These are phyloP conservation scores for Salmo trutta DNA, from an alignment of 2,797 vertebrate species.

Conservation along the genomic window DNA sequence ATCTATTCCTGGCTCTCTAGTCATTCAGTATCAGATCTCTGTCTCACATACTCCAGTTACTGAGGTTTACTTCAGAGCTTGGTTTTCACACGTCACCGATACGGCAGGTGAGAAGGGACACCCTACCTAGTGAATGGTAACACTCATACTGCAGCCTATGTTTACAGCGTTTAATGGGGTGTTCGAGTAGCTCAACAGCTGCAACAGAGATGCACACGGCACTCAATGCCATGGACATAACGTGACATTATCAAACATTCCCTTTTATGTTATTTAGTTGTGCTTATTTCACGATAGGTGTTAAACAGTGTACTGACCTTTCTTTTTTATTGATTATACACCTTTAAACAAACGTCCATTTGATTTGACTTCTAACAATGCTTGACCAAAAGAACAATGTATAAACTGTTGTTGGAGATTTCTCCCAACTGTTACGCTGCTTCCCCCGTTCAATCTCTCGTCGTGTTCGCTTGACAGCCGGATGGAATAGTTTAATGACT, in stretches of 20 bases:
- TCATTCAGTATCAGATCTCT: not conserved
- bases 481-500: slow-evolving; percentile 10
- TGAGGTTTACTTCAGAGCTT: not conserved
- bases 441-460: not conserved
- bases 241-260: not conserved
- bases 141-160: no score
- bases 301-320: not conserved
- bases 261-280: not conserved
- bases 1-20: not conserved
- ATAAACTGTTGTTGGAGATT: not conserved
- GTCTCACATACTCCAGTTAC: not conserved
- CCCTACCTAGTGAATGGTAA: not conserved
- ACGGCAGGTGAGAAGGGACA: not conserved
- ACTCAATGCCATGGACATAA: not conserved
- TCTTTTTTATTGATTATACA: not conserved
- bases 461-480: not conserved
- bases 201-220: not conserved
- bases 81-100: not conserved
- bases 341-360: not conserved
- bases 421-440: not conserved
- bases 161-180: not conserved
- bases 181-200: not conserved
- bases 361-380: not conserved
- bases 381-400: not conserved
- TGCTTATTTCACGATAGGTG: not conserved